phyloP scores from a whole-genome alignment of 2,888 invertebrate genomes.

The Coecobrya sp. region DNA sequence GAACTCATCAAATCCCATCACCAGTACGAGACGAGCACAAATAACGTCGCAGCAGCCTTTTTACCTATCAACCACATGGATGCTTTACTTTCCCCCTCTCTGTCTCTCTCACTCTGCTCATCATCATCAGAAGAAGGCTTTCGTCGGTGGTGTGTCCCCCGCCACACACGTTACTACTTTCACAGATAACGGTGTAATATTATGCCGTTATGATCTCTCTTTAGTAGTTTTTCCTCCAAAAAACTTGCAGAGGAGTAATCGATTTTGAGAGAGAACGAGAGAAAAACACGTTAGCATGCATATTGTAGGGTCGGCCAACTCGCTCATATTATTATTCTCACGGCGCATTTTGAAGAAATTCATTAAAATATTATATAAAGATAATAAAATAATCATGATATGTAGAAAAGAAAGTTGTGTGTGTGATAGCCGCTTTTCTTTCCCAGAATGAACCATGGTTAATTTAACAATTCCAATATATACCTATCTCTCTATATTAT shows the following conservation, averaged over 20 bases:
- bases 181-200: not conserved
- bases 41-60: constrained; percentile 28
- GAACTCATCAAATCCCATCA: constrained; percentile 68
- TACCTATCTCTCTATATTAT: not conserved
- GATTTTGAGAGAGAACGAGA: not conserved
- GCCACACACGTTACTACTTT: constrained; percentile 12
- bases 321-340: too few species aligned
- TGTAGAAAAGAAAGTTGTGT: not conserved
- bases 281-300: not conserved
- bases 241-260: constrained; percentile 15
- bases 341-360: constrained; percentile 5
- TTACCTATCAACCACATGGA: constrained; percentile 47
- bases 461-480: constrained; percentile 7
- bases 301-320: too few species aligned
- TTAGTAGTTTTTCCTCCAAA: not conserved
- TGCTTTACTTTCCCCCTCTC: not conserved
- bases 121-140: not conserved
- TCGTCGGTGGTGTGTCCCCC: not conserved
- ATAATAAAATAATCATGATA: not conserved
- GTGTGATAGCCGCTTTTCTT: not conserved
- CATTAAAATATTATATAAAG: constrained; percentile 1
- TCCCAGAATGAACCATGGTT: not conserved
- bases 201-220: constrained; percentile 31
- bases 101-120: not conserved
- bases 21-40: not conserved